These are phyloP conservation scores for Alviniconcha marisindica DNA, from an alignment of 1,140 invertebrate genomes.

Conservation along the genomic window DNA sequence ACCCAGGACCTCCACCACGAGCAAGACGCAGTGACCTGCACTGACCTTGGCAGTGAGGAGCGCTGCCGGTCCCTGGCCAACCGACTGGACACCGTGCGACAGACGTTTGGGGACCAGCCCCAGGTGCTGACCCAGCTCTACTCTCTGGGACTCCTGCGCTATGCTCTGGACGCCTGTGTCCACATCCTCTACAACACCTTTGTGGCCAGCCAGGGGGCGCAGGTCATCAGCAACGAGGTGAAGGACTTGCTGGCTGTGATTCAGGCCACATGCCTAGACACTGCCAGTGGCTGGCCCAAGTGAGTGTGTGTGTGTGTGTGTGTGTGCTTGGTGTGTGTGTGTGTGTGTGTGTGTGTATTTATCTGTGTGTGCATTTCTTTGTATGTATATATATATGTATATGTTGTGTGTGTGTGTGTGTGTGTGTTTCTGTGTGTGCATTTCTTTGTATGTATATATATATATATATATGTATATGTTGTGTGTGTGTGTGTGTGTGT, in stretches of 20 bases:
- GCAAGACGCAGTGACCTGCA: background rate
- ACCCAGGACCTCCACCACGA: slow-evolving; percentile 31
- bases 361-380: background rate
- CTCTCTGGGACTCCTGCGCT: slow-evolving; percentile 12
- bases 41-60: background rate
- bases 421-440: background rate
- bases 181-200: slow-evolving; percentile 7
- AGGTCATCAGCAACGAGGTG: background rate
- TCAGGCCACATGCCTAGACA: background rate
- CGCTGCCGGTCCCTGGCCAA: background rate
- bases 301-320: background rate
- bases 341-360: background rate
- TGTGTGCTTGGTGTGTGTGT: background rate
- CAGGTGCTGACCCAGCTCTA: background rate
- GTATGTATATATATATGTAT: background rate
- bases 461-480: too few relatives aligned
- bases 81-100: background rate
- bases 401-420: background rate
- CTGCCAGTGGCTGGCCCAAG: slow-evolving; percentile 10
- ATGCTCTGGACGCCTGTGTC: slow-evolving; percentile 11
- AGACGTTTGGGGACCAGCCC: background rate
- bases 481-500: background rate
- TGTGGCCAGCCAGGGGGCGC: background rate
- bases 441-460: too few relatives aligned
- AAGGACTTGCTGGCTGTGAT: slow-evolving; percentile 16